These are phyloP conservation scores for Toxotes chatareus DNA, from an alignment of 2,113 vertebrate species.

Conservation along the genomic window DNA sequence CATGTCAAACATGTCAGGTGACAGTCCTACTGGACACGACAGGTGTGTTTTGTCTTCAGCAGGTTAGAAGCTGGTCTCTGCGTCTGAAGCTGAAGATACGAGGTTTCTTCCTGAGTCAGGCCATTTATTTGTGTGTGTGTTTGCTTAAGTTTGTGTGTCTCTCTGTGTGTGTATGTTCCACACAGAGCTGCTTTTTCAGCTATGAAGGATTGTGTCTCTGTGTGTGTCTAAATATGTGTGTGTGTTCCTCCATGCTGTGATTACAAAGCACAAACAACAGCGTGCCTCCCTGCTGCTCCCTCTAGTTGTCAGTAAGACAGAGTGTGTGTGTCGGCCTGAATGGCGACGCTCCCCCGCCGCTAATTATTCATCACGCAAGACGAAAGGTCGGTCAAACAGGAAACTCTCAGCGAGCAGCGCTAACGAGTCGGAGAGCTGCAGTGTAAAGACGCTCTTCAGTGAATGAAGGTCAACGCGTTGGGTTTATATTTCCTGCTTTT, in stretches of 20 bases:
- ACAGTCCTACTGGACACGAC: neutral
- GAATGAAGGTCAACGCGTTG: conserved; percentile 45
- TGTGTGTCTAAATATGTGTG: conserved; percentile 8
- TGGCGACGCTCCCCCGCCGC: conserved; percentile 27
- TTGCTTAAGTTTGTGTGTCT: neutral
- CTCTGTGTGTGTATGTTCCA: neutral
- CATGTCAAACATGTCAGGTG: neutral
- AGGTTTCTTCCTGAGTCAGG: neutral
- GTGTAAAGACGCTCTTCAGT: conserved; percentile 6
- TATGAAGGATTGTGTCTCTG: conserved; percentile 8
- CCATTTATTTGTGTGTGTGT: neutral
- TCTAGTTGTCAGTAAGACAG: conserved; percentile 58
- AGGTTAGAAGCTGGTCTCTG: too few species aligned
- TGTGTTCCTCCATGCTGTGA: conserved; percentile 63
- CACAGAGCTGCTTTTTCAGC: too few species aligned
- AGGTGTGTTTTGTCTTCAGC: neutral
- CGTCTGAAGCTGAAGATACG: too few species aligned
- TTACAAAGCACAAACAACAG: conserved; percentile 63
- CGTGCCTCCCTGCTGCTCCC: conserved; percentile 40
- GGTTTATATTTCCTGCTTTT: neutral
- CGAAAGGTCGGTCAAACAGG: conserved; percentile 40
- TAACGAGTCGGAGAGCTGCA: conserved; percentile 36
- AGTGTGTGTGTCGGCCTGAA: conserved; percentile 39
- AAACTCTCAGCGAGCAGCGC: neutral
- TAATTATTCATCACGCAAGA: conserved; percentile 56